A percentile compares a stretch with the other conserved stretches of the same genome.
phyloP scores from a whole-genome alignment of 2,113 vertebrate species.

The Sitta europaea region DNA sequence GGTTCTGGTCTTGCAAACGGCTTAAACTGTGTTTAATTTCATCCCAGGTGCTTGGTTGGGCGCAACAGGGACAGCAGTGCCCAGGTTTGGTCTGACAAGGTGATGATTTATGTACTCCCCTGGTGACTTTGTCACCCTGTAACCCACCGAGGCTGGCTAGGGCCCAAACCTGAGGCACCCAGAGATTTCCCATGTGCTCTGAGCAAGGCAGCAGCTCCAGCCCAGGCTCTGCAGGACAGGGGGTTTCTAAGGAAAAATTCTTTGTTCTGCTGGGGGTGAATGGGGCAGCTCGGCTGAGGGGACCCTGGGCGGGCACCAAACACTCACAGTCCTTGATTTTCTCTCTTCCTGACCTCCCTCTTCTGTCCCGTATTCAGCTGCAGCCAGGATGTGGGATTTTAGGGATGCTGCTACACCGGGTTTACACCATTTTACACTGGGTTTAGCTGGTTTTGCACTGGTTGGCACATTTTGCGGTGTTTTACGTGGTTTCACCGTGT shows the following conservation, averaged over 20 bases:
- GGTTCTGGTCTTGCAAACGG: fast-evolving
- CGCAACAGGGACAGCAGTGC: neutral
- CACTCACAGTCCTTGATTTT: neutral
- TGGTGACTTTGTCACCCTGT: neutral
- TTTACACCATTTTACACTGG: neutral
- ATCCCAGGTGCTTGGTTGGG: neutral
- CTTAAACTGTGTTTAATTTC: neutral
- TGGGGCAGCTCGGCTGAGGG: fast-evolving
- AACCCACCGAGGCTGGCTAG: fast-evolving
- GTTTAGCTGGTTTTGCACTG: neutral
- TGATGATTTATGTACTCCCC: neutral
- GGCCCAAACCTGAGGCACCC: neutral
- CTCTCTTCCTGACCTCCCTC: neutral
- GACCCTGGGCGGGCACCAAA: neutral
- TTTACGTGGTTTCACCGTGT: neutral
- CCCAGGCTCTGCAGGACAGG: neutral
- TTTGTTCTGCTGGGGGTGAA: neutral
- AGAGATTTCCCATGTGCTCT: fast-evolving
- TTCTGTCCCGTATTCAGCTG: fast-evolving
- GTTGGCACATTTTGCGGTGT: neutral
- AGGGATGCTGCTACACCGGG: neutral
- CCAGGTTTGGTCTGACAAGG: neutral
- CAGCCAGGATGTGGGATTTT: neutral
- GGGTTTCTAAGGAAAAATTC: neutral
- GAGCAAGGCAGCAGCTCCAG: neutral